These are phyloP conservation scores for Pseudotriccus pelzelni DNA, from an alignment of 2,797 vertebrate genomes.

Conservation along the genomic window DNA sequence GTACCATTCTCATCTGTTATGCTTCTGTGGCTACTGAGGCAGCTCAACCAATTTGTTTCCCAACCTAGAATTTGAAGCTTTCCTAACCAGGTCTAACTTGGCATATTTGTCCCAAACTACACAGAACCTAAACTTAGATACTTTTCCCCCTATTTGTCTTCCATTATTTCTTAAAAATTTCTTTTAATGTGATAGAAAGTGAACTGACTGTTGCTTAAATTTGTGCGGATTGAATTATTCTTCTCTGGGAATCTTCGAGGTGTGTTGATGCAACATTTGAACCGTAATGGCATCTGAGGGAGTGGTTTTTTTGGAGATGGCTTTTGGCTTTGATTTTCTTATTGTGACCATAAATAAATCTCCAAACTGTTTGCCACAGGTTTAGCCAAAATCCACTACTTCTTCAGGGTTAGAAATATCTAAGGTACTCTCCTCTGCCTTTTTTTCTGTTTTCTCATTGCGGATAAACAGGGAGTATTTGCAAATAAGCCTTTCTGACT, in stretches of 20 bases:
- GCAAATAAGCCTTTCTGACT: background rate
- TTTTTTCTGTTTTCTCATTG: background rate
- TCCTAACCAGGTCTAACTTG: background rate
- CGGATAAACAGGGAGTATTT: background rate
- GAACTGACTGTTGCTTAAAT: background rate
- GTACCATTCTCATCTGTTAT: background rate
- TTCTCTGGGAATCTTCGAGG: background rate
- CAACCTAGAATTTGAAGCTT: background rate
- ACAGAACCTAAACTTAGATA: background rate
- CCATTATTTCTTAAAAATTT: background rate
- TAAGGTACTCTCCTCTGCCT: background rate
- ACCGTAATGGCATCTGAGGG: background rate
- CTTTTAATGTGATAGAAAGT: background rate
- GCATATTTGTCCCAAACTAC: background rate
- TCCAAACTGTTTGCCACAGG: background rate
- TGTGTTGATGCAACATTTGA: background rate
- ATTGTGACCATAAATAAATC: background rate
- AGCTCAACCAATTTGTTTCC: background rate
- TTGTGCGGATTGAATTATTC: background rate
- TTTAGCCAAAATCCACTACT: background rate
- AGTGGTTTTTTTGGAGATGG: background rate
- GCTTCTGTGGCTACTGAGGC: background rate
- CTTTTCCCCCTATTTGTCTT: background rate
- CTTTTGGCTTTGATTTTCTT: background rate
- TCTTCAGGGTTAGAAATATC: background rate